A percentile compares a stretch with the other conserved stretches of the same genome.
Evolutionary conservation across 1,140 invertebrate species (phyloP).

Genomic region (Drosophila jambulina): DNA sequence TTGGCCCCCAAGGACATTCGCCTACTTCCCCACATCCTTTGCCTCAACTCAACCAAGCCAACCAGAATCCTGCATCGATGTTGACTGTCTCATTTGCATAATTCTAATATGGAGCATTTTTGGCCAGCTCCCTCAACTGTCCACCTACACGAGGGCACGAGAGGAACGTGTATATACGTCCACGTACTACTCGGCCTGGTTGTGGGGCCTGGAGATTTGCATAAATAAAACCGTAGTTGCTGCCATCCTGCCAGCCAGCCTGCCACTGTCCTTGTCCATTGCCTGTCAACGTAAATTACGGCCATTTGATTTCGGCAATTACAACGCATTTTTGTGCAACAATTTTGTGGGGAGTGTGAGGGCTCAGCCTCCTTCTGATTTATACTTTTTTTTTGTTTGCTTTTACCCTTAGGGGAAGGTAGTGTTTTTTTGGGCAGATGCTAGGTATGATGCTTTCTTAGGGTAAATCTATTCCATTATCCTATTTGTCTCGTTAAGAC

Average conservation of each 20-base stretch:
- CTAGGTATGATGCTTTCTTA: background rate
- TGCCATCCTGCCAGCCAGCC: constrained; percentile 50
- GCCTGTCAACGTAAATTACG: constrained; percentile 77
- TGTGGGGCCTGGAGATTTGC: constrained; percentile 64
- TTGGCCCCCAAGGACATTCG: constrained; percentile 39
- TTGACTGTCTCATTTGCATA: constrained; percentile 72
- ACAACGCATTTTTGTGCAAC: constrained; percentile 82
- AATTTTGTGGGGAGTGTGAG: constrained; percentile 43
- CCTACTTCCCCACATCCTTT: background rate
- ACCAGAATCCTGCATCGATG: constrained; percentile 35
- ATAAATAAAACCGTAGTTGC: constrained; percentile 76
- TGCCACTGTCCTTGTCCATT: constrained; percentile 41
- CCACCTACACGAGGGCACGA: constrained; percentile 38
- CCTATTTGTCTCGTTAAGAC: background rate
- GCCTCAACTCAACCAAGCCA: constrained; percentile 1
- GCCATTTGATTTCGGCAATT: constrained; percentile 81
- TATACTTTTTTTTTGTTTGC: constrained; percentile 22
- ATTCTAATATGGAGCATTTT: constrained; percentile 82
- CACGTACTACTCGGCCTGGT: constrained; percentile 6
- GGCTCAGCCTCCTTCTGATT: constrained; percentile 41
- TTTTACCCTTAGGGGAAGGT: background rate
- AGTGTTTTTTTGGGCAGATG: background rate
- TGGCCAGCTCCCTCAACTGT: constrained; percentile 54
- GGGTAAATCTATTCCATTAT: background rate
- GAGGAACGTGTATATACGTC: background rate